phyloP scores from a whole-genome alignment of 2,797 vertebrate genomes.

The Gephyroberyx darwinii region DNA sequence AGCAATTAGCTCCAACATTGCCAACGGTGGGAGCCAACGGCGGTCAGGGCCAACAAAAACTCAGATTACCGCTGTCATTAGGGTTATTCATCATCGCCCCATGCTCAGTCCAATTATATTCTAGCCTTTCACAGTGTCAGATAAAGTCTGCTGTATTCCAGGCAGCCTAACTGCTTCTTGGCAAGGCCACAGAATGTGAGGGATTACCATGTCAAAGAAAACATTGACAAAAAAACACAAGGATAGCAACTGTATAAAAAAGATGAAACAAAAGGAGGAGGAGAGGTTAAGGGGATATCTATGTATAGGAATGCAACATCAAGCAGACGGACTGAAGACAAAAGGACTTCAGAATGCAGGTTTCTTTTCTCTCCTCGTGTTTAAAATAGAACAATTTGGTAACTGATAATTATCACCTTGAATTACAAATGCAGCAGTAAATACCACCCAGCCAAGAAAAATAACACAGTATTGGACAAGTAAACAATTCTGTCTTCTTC shows the following conservation, averaged over 20 bases:
- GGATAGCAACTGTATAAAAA: neutral
- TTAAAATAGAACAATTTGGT: slow-evolving; percentile 1
- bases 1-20: slow-evolving; percentile 60
- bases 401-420: slow-evolving; percentile 42
- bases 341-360: slow-evolving; percentile 13
- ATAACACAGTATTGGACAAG: slow-evolving; percentile 47
- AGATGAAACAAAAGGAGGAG: neutral
- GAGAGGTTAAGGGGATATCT: slow-evolving; percentile 17
- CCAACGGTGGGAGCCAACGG: slow-evolving; percentile 44
- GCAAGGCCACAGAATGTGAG: slow-evolving; percentile 19
- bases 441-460: slow-evolving; percentile 56
- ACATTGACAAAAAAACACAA: slow-evolving; percentile 6
- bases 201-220: neutral
- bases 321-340: slow-evolving; percentile 8
- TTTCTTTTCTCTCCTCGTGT: slow-evolving; percentile 13
- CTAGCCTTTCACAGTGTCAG: slow-evolving; percentile 33
- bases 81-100: slow-evolving; percentile 59
- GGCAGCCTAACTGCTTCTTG: slow-evolving; percentile 33
- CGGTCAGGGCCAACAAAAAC: slow-evolving; percentile 63
- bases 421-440: slow-evolving; percentile 44
- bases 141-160: slow-evolving; percentile 26
- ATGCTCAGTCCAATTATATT: slow-evolving; percentile 54
- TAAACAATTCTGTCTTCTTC: slow-evolving; percentile 26
- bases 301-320: slow-evolving; percentile 8
- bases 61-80: slow-evolving; percentile 64